Base-by-base conservation (phyloP, 2,888 invertebrate genomes). In the Leptothorax acervorum region DNA sequence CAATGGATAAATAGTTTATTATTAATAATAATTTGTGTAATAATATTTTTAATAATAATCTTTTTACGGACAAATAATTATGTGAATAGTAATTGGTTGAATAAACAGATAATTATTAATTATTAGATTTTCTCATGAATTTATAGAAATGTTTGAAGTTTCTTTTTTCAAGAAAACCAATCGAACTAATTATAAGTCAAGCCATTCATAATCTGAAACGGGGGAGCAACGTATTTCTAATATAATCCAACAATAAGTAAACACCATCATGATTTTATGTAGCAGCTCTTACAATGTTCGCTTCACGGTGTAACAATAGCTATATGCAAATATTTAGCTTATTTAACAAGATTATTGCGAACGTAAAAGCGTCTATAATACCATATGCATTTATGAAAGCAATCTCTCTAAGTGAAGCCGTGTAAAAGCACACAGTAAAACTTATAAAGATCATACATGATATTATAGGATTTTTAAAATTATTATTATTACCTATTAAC, bases 201-300 rank as follows among this genome's bases (percentile, higher is more conserved):
- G 12, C 28, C 18, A 39, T 81, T 28, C 8, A 48, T 62, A 23
- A 79, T 71, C 51, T 62, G 9, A 73, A 55, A 31, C 15, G 39
- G 9, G 39, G 9, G 39, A 60, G n/a, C 4, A 5, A 5, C 15
- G 28, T 45, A 51, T 81, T 71, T 35, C 51, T 73, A 81, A 51
- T 71, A 31, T 12, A 45, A 48, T 57, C 8, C 23, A 23, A 23
- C 23, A 23, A 23, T 28, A 48, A 81, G 28, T 62, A 60, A 79
- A 81, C 28, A 73, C 39, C 35, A 39, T 60, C 48, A 62, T 73
- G 62, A 81, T 81, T 66, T 79, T 48, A 11, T 39, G 6, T 51
- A 28, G 23, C 28, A 51, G 48, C 48, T 73, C 60, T 60, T 39
- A 8, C 79, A 48, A 23, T 35, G 12, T 73, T 73, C n/a, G 12